Evolutionary conservation across 2,797 vertebrate species (phyloP).

Genomic region (Sebastes nivosus): DNA sequence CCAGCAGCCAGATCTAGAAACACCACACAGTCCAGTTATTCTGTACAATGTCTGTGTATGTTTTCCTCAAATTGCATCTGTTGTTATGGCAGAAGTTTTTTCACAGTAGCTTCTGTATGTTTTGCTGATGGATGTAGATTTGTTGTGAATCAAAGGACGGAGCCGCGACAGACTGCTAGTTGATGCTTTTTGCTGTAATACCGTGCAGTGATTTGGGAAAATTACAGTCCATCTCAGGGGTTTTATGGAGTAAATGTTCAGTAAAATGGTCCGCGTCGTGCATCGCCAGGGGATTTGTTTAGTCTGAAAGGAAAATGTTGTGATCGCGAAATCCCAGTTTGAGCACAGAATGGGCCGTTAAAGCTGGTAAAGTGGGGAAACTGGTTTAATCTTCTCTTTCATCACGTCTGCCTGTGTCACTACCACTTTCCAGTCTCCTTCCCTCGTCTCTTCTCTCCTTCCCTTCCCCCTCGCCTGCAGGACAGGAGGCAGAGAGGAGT

Average conservation of each 20-base stretch:
- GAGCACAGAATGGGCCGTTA: constrained; percentile 2
- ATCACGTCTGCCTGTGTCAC: constrained; percentile 30
- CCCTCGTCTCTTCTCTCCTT: constrained; percentile 14
- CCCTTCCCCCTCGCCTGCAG: constrained; percentile 46
- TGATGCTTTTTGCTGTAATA: constrained; percentile 38
- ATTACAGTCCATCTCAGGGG: constrained; percentile 44
- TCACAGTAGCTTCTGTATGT: constrained; percentile 12
- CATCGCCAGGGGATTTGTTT: constrained; percentile 37
- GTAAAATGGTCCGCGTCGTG: constrained; percentile 35
- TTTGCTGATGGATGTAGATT: constrained; percentile 35
- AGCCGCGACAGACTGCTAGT: constrained; percentile 5
- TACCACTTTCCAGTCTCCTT: constrained; percentile 29
- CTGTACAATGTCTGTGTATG: not conserved
- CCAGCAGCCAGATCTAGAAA: constrained; percentile 34
- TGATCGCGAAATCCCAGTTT: constrained; percentile 25
- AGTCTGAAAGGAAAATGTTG: constrained; percentile 29
- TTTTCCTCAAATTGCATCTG: constrained; percentile 23
- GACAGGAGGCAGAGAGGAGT: constrained; percentile 67
- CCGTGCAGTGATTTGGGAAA: constrained; percentile 37
- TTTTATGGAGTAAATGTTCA: constrained; percentile 43
- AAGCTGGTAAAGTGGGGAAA: constrained; percentile 26
- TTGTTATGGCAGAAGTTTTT: constrained; percentile 15
- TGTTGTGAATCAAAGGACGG: constrained; percentile 45
- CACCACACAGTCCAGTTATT: constrained; percentile 15
- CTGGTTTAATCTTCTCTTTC: constrained; percentile 39